These are phyloP conservation scores for Oryzias sinensis DNA, from an alignment of 2,797 vertebrate species.

Conservation along the genomic window DNA sequence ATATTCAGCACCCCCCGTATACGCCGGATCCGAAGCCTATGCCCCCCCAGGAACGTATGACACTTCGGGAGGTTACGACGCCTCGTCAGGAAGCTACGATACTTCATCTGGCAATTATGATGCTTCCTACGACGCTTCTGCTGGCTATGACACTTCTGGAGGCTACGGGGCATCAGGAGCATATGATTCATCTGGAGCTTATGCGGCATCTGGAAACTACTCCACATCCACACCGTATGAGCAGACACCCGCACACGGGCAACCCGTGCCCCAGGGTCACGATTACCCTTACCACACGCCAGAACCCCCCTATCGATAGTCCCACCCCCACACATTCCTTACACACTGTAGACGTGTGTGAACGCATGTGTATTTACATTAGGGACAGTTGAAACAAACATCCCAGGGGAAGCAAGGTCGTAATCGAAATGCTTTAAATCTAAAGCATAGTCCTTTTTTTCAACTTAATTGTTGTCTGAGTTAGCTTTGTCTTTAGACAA, in stretches of 20 bases:
- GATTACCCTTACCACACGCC: slow-evolving; percentile 83
- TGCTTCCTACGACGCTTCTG: slow-evolving; percentile 47
- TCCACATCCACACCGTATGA: slow-evolving; percentile 79
- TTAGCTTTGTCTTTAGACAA: slow-evolving; percentile 9
- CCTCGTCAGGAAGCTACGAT: slow-evolving; percentile 50
- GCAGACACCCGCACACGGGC: slow-evolving; percentile 82
- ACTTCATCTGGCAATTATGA: slow-evolving; percentile 58
- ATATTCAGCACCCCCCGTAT: slow-evolving; percentile 60
- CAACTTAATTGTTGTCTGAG: slow-evolving; percentile 12
- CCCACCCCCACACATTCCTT: slow-evolving; percentile 48
- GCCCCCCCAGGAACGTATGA: slow-evolving; percentile 58
- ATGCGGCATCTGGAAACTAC: slow-evolving; percentile 69
- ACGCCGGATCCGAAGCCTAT: slow-evolving; percentile 44
- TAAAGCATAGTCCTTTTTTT: slow-evolving; percentile 32
- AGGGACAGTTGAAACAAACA: slow-evolving; percentile 55
- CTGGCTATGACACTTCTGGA: slow-evolving; percentile 60
- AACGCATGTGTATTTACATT: slow-evolving; percentile 54
- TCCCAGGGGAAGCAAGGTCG: slow-evolving; percentile 37
- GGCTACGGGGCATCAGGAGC: slow-evolving; percentile 60
- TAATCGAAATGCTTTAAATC: slow-evolving; percentile 36
- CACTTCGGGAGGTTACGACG: slow-evolving; percentile 46
- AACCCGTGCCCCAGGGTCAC: slow-evolving; percentile 80
- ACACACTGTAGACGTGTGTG: slow-evolving; percentile 57
- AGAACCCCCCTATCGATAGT: slow-evolving; percentile 84
- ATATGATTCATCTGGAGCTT: slow-evolving; percentile 73